These are phyloP conservation scores for Exocentrus adspersus DNA, from an alignment of 2,888 invertebrate species.

Conservation along the genomic window DNA sequence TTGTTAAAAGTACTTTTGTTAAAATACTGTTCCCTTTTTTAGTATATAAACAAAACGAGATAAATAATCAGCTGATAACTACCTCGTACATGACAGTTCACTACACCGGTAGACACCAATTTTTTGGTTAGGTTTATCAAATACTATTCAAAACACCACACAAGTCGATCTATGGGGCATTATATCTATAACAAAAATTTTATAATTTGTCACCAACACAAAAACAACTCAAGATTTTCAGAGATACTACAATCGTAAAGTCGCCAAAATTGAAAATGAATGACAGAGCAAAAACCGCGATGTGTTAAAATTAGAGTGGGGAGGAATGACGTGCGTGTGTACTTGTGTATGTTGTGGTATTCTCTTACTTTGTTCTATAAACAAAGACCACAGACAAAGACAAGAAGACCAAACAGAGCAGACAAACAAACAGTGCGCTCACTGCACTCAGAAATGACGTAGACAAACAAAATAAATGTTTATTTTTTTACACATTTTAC, in stretches of 20 bases:
- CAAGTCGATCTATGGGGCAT: constrained; percentile 2
- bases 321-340: not conserved
- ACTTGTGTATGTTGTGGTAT: too few relatives aligned
- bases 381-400: too few relatives aligned
- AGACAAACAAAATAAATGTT: too few relatives aligned
- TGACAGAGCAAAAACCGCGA: not conserved
- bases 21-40: constrained; percentile 14
- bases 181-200: not conserved
- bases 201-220: not conserved
- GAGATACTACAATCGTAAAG: not conserved
- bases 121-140: constrained; percentile 11
- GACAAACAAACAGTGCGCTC: too few relatives aligned
- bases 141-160: not conserved
- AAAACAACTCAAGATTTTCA: not conserved
- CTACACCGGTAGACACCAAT: constrained; percentile 45
- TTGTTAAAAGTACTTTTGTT: not conserved
- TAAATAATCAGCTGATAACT: constrained; percentile 49
- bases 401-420: too few relatives aligned
- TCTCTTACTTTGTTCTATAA: not conserved
- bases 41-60: constrained; percentile 44
- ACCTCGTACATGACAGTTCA: constrained; percentile 47
- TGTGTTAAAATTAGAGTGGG: not conserved
- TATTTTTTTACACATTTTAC: too few relatives aligned
- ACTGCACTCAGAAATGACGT: too few relatives aligned
- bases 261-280: constrained; percentile 1